phyloP scores from a whole-genome alignment of 2,113 vertebrate genomes.

The Pholis gunnellus region DNA sequence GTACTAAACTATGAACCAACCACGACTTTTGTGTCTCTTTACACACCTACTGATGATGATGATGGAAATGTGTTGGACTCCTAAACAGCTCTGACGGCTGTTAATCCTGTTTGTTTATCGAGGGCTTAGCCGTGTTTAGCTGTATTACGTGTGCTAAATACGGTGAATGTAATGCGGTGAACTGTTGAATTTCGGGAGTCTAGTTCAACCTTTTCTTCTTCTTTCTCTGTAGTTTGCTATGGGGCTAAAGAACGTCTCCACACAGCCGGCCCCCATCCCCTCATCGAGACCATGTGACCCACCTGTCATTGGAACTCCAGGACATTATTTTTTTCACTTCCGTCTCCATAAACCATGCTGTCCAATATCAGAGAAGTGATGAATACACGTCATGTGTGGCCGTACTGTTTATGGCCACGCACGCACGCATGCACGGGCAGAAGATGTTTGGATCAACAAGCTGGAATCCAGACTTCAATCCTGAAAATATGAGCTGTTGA shows the following conservation, averaged over 20 bases:
- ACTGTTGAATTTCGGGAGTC: neutral
- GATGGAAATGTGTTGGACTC: no score
- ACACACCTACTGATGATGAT: no score
- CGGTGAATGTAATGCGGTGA: neutral
- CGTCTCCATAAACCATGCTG: conserved; percentile 1
- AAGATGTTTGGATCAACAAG: conserved; percentile 10
- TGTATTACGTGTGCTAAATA: neutral
- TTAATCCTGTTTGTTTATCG: neutral
- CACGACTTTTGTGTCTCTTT: no score
- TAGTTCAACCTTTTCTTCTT: neutral
- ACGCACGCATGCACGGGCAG: neutral
- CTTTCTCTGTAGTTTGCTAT: conserved; percentile 80
- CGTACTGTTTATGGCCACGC: neutral
- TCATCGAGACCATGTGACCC: conserved; percentile 39
- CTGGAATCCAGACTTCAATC: conserved; percentile 3
- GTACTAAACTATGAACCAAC: no score
- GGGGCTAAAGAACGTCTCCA: conserved; percentile 77
- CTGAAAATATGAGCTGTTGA: neutral
- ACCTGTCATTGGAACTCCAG: neutral
- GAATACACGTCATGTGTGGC: neutral
- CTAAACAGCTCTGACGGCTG: no score
- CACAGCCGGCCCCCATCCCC: neutral
- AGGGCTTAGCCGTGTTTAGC: neutral
- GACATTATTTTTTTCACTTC: conserved; percentile 25
- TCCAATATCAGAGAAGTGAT: neutral